Evolutionary conservation across 1,140 invertebrate species (phyloP), one percentile per base, ranked within the genome.

Genomic region (Ectropis grisescens): DNA sequence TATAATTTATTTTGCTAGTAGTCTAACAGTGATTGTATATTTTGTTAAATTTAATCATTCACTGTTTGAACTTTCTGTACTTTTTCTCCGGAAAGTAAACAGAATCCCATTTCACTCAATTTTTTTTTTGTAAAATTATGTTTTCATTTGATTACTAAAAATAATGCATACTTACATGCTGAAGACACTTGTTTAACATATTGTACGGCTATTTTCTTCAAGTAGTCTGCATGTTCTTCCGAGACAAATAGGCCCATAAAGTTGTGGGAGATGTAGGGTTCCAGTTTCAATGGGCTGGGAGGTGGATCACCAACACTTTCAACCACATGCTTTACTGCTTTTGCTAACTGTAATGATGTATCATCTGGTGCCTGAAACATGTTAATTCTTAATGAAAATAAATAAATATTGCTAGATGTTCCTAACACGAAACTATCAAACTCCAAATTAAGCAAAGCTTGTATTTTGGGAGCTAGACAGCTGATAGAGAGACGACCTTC

Each of bases 161-260:
- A 22, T 26, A 40, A 32, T 56, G 58, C 8, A 43, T 58, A 85
- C 84, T 89, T 87, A 88, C 90, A 88, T 55, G 89, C 81, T 58
- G 88, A 87, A 30, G 88, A 86, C 9, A 93, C 86, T 84, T 91
- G 89, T 70, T 91, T 90, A 5, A 91, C 88, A 82, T 90, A 93
- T 53, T 90, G 86, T 43, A 90, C 79, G 13, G 91, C 88, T 49
- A 94, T 83, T 43, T 86, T 85, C 64, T 91, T 92, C 11, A 94
- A 75, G 66, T 90, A 88, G 42, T 91, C 88, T 0, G 89, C 89
- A 76, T 92, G 88, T 47, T 90, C 85, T 36, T 94, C 90, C 30
- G 88, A 88, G 3, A 95, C 87, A 80, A 95, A 95, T 10, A 94
- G 85, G 0, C 93, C 93, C 88, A 95, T 93, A 65, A 94, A 95